These are phyloP conservation scores for Syrista parreyssii DNA, from an alignment of 2,888 invertebrate genomes.

Conservation along the genomic window DNA sequence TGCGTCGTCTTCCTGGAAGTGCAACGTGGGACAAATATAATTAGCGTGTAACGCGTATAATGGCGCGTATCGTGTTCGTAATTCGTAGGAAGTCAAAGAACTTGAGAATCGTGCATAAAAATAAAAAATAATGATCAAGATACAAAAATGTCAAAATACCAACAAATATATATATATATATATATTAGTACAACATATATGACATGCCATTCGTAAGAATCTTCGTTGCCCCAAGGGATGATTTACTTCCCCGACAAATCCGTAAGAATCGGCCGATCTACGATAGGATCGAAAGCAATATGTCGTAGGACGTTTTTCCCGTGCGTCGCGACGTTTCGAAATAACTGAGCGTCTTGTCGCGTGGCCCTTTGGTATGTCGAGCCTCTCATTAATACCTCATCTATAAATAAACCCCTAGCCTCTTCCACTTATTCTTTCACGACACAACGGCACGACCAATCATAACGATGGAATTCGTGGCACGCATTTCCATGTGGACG, in stretches of 20 bases:
- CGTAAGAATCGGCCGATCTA: too few relatives aligned
- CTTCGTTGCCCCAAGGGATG: too few relatives aligned
- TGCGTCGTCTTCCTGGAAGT: conserved; percentile 57
- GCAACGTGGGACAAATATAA: conserved; percentile 55
- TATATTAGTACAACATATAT: too few relatives aligned
- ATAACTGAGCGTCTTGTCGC: conserved; percentile 21
- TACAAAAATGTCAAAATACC: too few relatives aligned
- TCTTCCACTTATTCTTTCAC: conserved; percentile 21
- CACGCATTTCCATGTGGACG: neutral
- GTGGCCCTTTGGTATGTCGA: conserved; percentile 21
- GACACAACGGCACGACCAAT: conserved; percentile 14
- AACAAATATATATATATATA: too few relatives aligned
- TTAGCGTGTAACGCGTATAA: conserved; percentile 57
- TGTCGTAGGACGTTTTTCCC: too few relatives aligned
- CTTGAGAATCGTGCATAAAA: too few relatives aligned
- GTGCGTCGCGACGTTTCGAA: conserved; percentile 14
- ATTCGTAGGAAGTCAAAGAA: too few relatives aligned
- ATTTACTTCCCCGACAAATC: too few relatives aligned
- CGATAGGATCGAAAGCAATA: too few relatives aligned
- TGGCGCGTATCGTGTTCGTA: conserved; percentile 2
- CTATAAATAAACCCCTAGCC: conserved; percentile 20
- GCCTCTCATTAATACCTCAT: conserved; percentile 24
- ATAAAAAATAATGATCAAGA: too few relatives aligned
- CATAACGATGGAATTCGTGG: conserved; percentile 18
- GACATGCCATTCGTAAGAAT: too few relatives aligned